Conservation (phyloP, 1,140 invertebrate species). For the Ooceraea biroi region DNA sequence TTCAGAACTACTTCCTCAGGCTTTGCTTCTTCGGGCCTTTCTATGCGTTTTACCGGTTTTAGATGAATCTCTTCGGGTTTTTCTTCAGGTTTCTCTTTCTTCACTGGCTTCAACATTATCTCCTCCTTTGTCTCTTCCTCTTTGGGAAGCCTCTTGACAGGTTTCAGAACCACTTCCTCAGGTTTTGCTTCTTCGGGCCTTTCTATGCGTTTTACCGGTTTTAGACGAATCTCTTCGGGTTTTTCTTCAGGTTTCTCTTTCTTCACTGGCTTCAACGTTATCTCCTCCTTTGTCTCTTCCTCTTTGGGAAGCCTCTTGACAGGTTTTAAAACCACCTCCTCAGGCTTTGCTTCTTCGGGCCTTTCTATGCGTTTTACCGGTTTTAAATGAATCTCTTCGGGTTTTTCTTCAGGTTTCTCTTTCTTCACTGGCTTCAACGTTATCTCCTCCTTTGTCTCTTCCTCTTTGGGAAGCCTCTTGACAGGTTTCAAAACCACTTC, state of each 20-base stretch:
- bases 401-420: conserved; percentile 47
- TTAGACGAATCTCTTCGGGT: background rate
- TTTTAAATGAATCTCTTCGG: conserved; percentile 71
- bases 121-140: too few species aligned
- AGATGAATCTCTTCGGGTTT: too few species aligned
- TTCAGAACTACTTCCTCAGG: conserved; percentile 70
- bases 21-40: conserved; percentile 63
- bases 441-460: conserved; percentile 80
- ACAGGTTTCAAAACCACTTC: conserved; percentile 77
- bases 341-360: conserved; percentile 35
- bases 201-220: conserved; percentile 78
- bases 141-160: conserved; percentile 66
- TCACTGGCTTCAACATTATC: too few species aligned
- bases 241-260: background rate
- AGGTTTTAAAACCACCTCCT: conserved; percentile 46
- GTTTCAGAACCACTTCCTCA: conserved; percentile 71
- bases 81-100: too few species aligned
- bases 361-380: conserved; percentile 54
- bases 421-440: conserved; percentile 58
- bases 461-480: conserved; percentile 74
- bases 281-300: conserved; percentile 49
- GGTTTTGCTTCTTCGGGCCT: conserved; percentile 60
- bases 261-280: conserved; percentile 77
- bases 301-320: background rate
- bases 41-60: too few species aligned